Base-by-base conservation (phyloP, 2,113 vertebrate species). In the Zapus hudsonius region DNA sequence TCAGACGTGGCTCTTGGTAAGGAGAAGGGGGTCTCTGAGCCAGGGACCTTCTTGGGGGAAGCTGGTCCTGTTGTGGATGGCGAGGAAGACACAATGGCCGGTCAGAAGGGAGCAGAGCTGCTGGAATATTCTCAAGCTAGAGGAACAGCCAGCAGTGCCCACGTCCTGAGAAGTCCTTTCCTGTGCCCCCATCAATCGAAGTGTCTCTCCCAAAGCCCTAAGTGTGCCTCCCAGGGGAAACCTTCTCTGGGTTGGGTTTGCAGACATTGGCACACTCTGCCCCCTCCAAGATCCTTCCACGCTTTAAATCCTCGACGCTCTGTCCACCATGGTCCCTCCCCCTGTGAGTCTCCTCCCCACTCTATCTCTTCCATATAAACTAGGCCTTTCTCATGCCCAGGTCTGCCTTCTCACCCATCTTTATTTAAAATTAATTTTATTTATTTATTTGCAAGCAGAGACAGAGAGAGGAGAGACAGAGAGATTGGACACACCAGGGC, bases 101-200 rank as follows among this genome's bases (percentile, higher is more conserved):
- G 8, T 6, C 6, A n/a, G 61, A 44, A 15, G 31, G 67, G 42
- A 47, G 1, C 0, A 1, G 80, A 1, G 7, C 8, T 47, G 80
- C 66, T 61, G 69, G 15, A 8, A 8, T 31, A 61, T 55, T 83
- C 76, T 66, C 61, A 29, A 38, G 66, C 42, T 33, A 2, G 4
- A 6, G 19, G 20, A 44, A 22, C 11, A 29, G 44, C 36, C 47
- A 69, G 40, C 85, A 80, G 64, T 55, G 2, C 25, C 33, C 33
- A 12, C 0, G 1, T 23, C 15, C 0, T 5, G 44, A 25, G 9
- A n/a, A 59, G 4, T 17, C 22, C n/a, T n/a, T 52, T 31, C 40
- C 36, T 31, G 64, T 22, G 20, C 63, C 44, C 47, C 63, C 42
- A 6, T 16, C 33, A 52, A 13, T 11, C 1, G 29, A 16, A 6